Conservation (phyloP, 2,797 vertebrate genomes). For the Pempheris klunzingeri region DNA sequence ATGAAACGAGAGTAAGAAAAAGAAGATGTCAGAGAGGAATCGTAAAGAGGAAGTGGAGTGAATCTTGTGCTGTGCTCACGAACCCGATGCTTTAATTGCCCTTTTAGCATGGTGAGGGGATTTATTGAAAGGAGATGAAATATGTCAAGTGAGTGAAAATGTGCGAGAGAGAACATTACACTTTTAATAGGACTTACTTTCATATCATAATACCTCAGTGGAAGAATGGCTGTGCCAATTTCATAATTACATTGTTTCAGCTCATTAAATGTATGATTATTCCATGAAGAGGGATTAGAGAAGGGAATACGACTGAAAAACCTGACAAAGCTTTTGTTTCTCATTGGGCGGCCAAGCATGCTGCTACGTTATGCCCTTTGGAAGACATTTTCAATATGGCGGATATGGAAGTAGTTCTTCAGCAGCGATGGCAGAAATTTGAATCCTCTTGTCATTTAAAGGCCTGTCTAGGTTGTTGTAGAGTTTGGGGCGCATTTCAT, state of each 20-base stretch:
- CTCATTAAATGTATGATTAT: slow-evolving; percentile 82
- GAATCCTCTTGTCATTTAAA: slow-evolving; percentile 23
- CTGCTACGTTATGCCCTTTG: slow-evolving; percentile 59
- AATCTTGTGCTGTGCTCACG: slow-evolving; percentile 61
- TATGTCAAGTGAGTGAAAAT: slow-evolving; percentile 70
- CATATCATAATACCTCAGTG: slow-evolving; percentile 62
- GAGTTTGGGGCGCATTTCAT: neutral
- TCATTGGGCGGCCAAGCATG: slow-evolving; percentile 46
- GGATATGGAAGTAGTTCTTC: slow-evolving; percentile 34
- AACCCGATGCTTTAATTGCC: slow-evolving; percentile 77
- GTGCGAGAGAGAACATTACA: slow-evolving; percentile 53
- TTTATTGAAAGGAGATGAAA: slow-evolving; percentile 77
- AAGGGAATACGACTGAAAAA: slow-evolving; percentile 45
- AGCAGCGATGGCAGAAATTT: neutral
- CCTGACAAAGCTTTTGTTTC: slow-evolving; percentile 64
- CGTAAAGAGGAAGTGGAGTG: slow-evolving; percentile 35
- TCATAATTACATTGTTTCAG: slow-evolving; percentile 80
- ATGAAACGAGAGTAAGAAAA: slow-evolving; percentile 20
- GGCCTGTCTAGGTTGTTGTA: neutral
- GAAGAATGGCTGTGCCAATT: slow-evolving; percentile 70
- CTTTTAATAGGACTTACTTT: slow-evolving; percentile 73
- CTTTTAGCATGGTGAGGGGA: slow-evolving; percentile 74
- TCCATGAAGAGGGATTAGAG: slow-evolving; percentile 74
- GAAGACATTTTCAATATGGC: slow-evolving; percentile 63
- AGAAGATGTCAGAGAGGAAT: slow-evolving; percentile 18